phyloP scores from a whole-genome alignment of 2,888 invertebrate genomes.

The Coelopa pilipes region DNA sequence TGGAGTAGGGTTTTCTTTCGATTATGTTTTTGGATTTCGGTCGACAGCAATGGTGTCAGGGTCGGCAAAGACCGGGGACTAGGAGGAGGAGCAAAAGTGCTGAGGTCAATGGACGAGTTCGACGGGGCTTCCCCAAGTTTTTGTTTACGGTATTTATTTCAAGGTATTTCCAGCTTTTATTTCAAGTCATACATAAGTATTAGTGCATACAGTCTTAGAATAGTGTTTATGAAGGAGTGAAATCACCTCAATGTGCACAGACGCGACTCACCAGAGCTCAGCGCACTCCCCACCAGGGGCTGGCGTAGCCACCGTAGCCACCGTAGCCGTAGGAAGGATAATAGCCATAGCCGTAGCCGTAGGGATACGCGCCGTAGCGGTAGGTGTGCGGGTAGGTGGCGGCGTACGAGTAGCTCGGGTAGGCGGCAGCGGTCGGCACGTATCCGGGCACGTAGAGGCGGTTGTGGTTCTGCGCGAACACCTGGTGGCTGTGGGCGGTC shows the following conservation, averaged over 20 bases:
- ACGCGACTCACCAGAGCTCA: neutral
- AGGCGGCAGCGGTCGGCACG: slow-evolving; percentile 21
- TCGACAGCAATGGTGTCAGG: too few relatives aligned
- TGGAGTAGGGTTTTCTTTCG: neutral
- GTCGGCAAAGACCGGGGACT: too few relatives aligned
- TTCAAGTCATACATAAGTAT: too few relatives aligned
- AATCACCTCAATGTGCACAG: too few relatives aligned
- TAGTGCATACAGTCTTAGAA: too few relatives aligned
- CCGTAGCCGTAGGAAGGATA: slow-evolving; percentile 29
- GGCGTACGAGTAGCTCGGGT: slow-evolving; percentile 38
- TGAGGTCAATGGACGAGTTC: too few relatives aligned
- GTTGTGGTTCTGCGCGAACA: slow-evolving; percentile 59
- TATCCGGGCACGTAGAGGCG: slow-evolving; percentile 46
- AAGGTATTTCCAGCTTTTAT: too few relatives aligned
- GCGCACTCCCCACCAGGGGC: too few relatives aligned
- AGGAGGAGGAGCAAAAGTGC: too few relatives aligned
- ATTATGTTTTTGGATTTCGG: neutral
- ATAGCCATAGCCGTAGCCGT: slow-evolving; percentile 44
- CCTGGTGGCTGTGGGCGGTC: slow-evolving; percentile 59
- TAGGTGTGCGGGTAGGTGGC: slow-evolving; percentile 43
- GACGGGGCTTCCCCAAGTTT: too few relatives aligned
- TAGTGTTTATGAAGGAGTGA: too few relatives aligned
- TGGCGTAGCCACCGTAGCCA: neutral
- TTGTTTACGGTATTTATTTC: too few relatives aligned
- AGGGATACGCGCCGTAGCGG: slow-evolving; percentile 47